Conservation (phyloP, 2,797 vertebrate genomes). For the Merluccius polli region DNA sequence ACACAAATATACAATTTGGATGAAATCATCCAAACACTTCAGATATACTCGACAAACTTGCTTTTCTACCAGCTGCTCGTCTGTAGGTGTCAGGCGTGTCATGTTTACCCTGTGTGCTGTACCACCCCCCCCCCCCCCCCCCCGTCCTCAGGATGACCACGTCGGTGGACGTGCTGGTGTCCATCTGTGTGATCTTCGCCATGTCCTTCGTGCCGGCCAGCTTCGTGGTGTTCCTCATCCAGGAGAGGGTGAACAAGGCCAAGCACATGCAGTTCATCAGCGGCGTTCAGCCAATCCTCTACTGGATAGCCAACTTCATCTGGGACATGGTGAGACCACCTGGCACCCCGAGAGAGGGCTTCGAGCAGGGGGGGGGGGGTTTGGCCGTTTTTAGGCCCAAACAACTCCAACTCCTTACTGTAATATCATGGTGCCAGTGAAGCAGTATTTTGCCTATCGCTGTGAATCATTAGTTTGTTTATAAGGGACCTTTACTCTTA, state of each 20-base stretch:
- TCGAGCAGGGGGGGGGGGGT: background rate
- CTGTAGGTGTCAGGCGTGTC: background rate
- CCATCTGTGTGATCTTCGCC: conserved; percentile 91
- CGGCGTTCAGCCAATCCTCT: conserved; percentile 92
- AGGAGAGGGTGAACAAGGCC: conserved; percentile 95
- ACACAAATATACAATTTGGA: background rate
- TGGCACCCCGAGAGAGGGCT: background rate
- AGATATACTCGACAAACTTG: background rate
- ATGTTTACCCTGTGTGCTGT: background rate
- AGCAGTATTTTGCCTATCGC: too few species aligned
- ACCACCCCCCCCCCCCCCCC: too few species aligned
- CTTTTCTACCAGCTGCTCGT: too few species aligned
- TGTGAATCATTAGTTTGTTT: too few species aligned
- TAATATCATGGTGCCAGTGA: background rate
- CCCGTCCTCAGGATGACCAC: conserved; percentile 86
- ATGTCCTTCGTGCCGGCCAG: conserved; percentile 93
- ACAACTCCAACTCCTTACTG: background rate
- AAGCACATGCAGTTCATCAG: conserved; percentile 98
- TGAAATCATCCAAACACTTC: background rate
- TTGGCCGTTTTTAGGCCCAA: background rate
- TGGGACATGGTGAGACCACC: conserved; percentile 93
- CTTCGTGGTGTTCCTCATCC: conserved; percentile 97
- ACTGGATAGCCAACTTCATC: conserved; percentile 95
- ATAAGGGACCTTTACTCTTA: too few species aligned
- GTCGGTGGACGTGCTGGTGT: conserved; percentile 92